Evolutionary conservation across 2,888 invertebrate species (phyloP).

Genomic region (Phyto melanocephala): DNA sequence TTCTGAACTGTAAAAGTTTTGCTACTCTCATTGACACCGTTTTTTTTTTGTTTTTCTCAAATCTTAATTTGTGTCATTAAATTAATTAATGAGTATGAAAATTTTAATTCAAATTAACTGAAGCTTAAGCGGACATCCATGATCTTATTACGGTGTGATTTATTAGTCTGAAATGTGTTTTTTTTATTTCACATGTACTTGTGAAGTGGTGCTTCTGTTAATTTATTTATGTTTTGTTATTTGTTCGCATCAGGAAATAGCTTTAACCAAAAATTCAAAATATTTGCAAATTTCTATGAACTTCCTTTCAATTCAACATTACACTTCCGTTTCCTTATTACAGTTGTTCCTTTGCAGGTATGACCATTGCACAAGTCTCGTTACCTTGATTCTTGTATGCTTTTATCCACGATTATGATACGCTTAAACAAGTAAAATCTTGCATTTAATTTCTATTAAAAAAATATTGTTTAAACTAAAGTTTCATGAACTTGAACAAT

Average conservation of each 20-base stretch:
- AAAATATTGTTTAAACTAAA: too few relatives aligned
- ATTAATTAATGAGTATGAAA: background rate
- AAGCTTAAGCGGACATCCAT: slow-evolving; percentile 15
- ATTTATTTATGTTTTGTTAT: slow-evolving; percentile 1
- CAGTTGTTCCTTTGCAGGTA: background rate
- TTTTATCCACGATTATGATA: background rate
- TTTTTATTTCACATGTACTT: background rate
- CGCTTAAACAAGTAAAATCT: background rate
- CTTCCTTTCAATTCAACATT: slow-evolving; percentile 19
- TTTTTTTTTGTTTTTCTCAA: too few relatives aligned
- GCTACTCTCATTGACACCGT: background rate
- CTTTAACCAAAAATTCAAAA: slow-evolving; percentile 7
- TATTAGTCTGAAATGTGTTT: background rate
- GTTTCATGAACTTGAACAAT: too few relatives aligned
- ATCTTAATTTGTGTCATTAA: background rate
- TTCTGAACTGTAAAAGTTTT: background rate
- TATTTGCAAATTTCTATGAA: slow-evolving; percentile 8
- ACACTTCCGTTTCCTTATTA: slow-evolving; percentile 26
- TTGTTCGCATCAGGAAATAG: slow-evolving; percentile 16
- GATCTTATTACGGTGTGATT: slow-evolving; percentile 1
- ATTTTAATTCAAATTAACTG: background rate
- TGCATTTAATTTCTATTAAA: too few relatives aligned
- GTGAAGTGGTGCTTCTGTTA: background rate
- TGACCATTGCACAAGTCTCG: background rate
- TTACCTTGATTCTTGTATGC: background rate